Evolutionary conservation across 2,888 invertebrate species (phyloP).

Genomic region (Polylopha cassiicola): DNA sequence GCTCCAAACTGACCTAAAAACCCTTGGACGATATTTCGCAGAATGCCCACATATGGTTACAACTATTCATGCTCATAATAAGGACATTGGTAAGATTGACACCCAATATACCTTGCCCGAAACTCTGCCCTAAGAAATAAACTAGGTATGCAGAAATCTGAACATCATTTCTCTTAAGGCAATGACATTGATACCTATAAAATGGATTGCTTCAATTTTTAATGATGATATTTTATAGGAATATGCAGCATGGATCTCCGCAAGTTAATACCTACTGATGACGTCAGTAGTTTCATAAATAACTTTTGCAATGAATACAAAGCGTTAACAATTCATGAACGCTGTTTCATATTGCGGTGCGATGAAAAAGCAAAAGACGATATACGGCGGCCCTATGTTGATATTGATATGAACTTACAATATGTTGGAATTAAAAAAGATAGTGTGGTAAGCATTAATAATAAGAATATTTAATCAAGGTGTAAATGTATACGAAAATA

Average conservation of each 20-base stretch:
- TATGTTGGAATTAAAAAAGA: conserved; percentile 42
- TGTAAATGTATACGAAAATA: no score
- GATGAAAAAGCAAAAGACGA: conserved; percentile 31
- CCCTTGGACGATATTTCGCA: conserved; percentile 64
- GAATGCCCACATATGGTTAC: conserved; percentile 67
- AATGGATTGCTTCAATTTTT: no score
- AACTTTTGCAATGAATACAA: conserved; percentile 52
- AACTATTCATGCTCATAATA: conserved; percentile 52
- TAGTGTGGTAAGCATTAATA: conserved; percentile 1
- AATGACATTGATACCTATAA: no score
- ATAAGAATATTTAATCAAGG: no score
- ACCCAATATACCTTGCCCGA: neutral
- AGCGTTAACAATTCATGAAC: conserved; percentile 59
- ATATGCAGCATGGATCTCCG: conserved; percentile 72
- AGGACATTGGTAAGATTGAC: conserved; percentile 50
- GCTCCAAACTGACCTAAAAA: conserved; percentile 54
- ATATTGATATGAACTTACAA: conserved; percentile 69
- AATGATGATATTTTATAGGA: conserved; percentile 36
- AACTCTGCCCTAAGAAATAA: no score
- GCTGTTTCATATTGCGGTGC: conserved; percentile 57
- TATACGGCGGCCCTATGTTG: conserved; percentile 57
- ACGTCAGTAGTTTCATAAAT: conserved; percentile 49
- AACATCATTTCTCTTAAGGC: no score
- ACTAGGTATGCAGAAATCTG: no score
- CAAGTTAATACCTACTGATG: conserved; percentile 64